Conservation (phyloP, 2,113 vertebrate genomes). For the Chloropsis cyanopogon region DNA sequence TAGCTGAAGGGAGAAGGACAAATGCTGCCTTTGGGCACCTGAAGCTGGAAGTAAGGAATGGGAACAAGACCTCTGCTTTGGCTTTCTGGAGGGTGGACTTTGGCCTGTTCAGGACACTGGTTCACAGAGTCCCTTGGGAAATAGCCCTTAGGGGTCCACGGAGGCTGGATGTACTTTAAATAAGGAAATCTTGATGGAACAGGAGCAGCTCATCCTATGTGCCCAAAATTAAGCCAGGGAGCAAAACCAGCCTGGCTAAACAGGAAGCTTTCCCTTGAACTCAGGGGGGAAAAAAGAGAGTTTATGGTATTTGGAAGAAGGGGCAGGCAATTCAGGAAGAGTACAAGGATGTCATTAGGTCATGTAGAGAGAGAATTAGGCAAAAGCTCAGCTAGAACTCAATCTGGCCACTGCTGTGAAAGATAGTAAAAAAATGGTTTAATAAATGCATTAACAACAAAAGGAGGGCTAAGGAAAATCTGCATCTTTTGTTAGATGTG, state of each 20-base stretch:
- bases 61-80: background rate
- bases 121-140: background rate
- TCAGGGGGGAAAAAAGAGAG: accelerated
- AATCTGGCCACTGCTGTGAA: background rate
- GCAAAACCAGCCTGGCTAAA: background rate
- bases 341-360: background rate
- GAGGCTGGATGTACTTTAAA: background rate
- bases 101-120: background rate
- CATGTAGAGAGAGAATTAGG: background rate
- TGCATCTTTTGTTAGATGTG: background rate
- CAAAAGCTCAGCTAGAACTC: background rate
- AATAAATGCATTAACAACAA: background rate
- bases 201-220: background rate
- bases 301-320: background rate
- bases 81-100: background rate
- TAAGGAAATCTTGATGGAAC: background rate
- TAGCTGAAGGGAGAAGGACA: background rate
- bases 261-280: background rate
- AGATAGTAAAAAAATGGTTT: background rate
- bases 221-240: background rate
- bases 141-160: background rate
- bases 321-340: background rate
- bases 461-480: background rate
- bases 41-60: background rate
- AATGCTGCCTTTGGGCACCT: background rate